Evolutionary conservation across 2,888 invertebrate genomes (phyloP).

Genomic region (Euzetes globulus): DNA sequence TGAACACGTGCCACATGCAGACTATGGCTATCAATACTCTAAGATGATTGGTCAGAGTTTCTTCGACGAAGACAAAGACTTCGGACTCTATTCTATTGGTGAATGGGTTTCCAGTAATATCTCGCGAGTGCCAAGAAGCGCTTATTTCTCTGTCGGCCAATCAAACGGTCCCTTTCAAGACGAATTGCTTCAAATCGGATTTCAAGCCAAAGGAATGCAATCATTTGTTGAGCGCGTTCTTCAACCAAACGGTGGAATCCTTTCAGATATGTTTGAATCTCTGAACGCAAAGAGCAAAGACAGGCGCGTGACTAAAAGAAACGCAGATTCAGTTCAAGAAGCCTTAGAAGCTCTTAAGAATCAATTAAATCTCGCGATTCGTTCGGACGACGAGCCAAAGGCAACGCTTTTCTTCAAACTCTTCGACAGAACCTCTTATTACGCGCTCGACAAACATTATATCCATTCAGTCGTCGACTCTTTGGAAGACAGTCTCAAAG

Average conservation of each 20-base stretch:
- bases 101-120: constrained; percentile 32
- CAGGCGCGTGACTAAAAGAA: constrained; percentile 26
- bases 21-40: constrained; percentile 33
- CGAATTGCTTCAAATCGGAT: constrained; percentile 31
- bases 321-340: constrained; percentile 25
- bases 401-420: constrained; percentile 37
- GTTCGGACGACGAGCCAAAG: constrained; percentile 35
- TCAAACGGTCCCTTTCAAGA: constrained; percentile 20
- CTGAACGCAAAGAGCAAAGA: constrained; percentile 22
- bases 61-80: constrained; percentile 31
- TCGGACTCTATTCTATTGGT: constrained; percentile 19
- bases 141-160: constrained; percentile 30
- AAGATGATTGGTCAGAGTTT: constrained; percentile 28
- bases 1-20: constrained; percentile 23
- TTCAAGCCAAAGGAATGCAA: constrained; percentile 35
- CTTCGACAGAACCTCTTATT: constrained; percentile 38
- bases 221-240: constrained; percentile 18
- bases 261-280: constrained; percentile 29
- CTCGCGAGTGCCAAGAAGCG: constrained; percentile 32
- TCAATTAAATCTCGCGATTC: constrained; percentile 7
- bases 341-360: constrained; percentile 32
- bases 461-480: constrained; percentile 30
- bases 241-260: constrained; percentile 30
- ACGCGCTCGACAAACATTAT: constrained; percentile 35
- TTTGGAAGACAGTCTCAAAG: constrained; percentile 28